Conservation (phyloP, 2,888 invertebrate genomes). For the Drosophila macrospina region DNA sequence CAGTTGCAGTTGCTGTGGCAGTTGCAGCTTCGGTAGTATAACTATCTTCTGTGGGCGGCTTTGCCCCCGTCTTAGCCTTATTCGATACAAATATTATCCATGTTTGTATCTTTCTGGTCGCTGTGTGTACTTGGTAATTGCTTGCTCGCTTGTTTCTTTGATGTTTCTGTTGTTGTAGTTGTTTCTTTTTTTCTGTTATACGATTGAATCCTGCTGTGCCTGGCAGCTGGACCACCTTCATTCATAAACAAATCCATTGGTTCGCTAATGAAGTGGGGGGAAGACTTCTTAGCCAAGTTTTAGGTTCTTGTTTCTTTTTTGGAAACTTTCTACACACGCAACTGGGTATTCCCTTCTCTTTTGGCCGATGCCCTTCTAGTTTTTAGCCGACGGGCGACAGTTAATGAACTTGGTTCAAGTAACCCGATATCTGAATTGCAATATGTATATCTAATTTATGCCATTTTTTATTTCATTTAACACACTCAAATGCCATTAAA, state of each 20-base stretch:
- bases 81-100: slow-evolving; percentile 42
- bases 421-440: slow-evolving; percentile 75
- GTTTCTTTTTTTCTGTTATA: slow-evolving; percentile 58
- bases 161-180: slow-evolving; percentile 30
- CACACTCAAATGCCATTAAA: slow-evolving; percentile 67
- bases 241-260: slow-evolving; percentile 65
- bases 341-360: slow-evolving; percentile 60
- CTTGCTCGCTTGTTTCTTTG: slow-evolving; percentile 62
- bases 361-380: slow-evolving; percentile 27
- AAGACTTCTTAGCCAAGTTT: slow-evolving; percentile 12
- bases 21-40: slow-evolving; percentile 31
- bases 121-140: slow-evolving; percentile 32
- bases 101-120: slow-evolving; percentile 35
- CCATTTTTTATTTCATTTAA: slow-evolving; percentile 75
- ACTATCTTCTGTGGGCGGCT: slow-evolving; percentile 42
- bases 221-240: slow-evolving; percentile 51
- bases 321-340: slow-evolving; percentile 52
- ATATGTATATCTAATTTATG: slow-evolving; percentile 78
- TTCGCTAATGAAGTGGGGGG: slow-evolving; percentile 55
- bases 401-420: slow-evolving; percentile 79
- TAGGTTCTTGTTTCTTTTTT: slow-evolving; percentile 26
- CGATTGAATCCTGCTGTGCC: slow-evolving; percentile 72
- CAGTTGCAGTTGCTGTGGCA: slow-evolving; percentile 12
- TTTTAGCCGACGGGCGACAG: slow-evolving; percentile 37
- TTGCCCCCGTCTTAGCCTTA: slow-evolving; percentile 28